Percentiles rank a stretch among this genome's conserved stretches.
phyloP scores from a whole-genome alignment of 2,797 vertebrate genomes.

The Sarcoramphus papa region DNA sequence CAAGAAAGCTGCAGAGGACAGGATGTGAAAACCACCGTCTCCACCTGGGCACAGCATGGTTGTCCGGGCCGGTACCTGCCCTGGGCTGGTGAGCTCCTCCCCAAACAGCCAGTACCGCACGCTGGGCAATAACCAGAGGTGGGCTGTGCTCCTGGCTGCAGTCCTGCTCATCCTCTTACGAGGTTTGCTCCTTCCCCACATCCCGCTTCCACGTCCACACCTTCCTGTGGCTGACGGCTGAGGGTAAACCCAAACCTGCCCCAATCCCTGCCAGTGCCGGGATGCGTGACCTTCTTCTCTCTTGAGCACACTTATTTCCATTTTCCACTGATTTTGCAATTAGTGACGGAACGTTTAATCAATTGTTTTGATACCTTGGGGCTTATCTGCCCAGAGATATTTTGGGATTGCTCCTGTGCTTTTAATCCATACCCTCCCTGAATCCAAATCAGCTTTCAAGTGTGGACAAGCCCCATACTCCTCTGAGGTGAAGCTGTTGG shows the following conservation, averaged over 20 bases:
- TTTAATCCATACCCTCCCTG: neutral
- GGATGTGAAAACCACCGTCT: neutral
- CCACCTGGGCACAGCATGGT: neutral
- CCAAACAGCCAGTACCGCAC: rapidly evolving
- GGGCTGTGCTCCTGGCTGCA: neutral
- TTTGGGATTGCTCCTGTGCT: neutral
- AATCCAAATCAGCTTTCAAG: neutral
- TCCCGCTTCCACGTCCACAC: rapidly evolving
- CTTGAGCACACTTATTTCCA: neutral
- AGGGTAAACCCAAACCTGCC: neutral
- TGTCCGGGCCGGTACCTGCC: neutral
- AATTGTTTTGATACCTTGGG: neutral
- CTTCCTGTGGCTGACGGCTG: neutral
- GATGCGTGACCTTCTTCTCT: neutral
- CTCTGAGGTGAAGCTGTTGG: neutral
- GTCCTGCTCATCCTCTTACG: neutral
- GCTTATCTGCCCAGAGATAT: neutral
- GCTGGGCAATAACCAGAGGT: neutral
- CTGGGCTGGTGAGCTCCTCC: neutral
- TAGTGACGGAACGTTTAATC: neutral
- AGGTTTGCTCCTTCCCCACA: neutral
- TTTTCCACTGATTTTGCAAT: neutral
- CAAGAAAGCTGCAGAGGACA: neutral
- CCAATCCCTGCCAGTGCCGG: rapidly evolving
- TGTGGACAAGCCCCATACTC: neutral